phyloP scores from a whole-genome alignment of 2,113 vertebrate genomes.

The Silurus asotus region DNA sequence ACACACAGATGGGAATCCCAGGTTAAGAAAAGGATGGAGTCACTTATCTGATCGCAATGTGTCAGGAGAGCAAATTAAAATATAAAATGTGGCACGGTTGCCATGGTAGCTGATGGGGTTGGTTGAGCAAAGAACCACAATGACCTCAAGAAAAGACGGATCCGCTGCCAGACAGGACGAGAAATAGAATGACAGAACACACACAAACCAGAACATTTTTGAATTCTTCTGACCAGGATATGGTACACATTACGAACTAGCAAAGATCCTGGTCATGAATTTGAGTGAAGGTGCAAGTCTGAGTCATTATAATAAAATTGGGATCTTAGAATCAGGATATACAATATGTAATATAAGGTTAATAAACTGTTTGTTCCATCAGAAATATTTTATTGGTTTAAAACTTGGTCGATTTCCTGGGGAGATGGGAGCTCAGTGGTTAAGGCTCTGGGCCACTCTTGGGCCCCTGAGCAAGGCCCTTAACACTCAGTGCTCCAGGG shows the following conservation, averaged over 20 bases:
- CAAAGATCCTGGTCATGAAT: neutral
- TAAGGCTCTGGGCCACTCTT: too few species aligned
- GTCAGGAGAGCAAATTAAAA: constrained; percentile 29
- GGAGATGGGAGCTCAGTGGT: too few species aligned
- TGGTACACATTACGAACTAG: neutral
- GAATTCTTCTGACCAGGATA: constrained; percentile 7
- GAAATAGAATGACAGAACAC: constrained; percentile 26
- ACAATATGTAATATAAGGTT: neutral
- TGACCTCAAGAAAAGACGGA: constrained; percentile 28
- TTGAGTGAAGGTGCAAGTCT: neutral
- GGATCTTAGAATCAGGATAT: neutral
- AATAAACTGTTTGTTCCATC: neutral
- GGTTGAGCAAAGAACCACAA: constrained; percentile 47
- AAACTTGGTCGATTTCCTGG: neutral
- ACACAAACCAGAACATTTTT: neutral
- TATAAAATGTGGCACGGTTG: constrained; percentile 55
- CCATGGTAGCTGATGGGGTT: constrained; percentile 61
- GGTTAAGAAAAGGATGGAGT: constrained; percentile 27
- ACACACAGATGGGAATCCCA: constrained; percentile 7
- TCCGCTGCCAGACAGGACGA: neutral
- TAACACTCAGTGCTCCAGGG: too few species aligned
- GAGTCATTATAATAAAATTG: neutral
- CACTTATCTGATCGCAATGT: constrained; percentile 4
- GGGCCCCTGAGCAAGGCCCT: too few species aligned
- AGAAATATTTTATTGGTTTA: neutral